phyloP scores from a whole-genome alignment of 2,888 invertebrate species.

The Aradus depressus region DNA sequence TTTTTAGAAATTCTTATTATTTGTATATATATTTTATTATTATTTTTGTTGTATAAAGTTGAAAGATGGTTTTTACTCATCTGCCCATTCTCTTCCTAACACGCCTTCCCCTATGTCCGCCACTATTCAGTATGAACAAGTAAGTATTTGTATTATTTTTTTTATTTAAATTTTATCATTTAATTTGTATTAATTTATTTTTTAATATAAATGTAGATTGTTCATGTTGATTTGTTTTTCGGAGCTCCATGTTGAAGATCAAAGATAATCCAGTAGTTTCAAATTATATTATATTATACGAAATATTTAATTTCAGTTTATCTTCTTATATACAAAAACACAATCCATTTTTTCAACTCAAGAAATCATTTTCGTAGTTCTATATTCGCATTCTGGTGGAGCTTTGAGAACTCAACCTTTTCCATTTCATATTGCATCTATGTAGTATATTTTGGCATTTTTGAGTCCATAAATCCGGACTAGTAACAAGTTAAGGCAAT shows the following conservation, averaged over 20 bases:
- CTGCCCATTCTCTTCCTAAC: constrained; percentile 29
- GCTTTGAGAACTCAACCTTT: background rate
- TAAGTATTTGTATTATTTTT: constrained; percentile 24
- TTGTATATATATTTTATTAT: constrained; percentile 23
- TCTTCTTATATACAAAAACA: no score
- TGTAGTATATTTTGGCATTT: no score
- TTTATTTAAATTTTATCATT: constrained; percentile 13
- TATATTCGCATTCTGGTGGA: background rate
- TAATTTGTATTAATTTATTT: constrained; percentile 6
- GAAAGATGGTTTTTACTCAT: constrained; percentile 22
- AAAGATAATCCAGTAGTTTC: no score
- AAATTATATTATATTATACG: no score
- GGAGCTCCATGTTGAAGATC: no score
- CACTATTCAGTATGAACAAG: constrained; percentile 28
- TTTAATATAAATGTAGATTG: background rate
- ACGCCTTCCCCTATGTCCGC: constrained; percentile 29
- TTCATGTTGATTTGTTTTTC: constrained; percentile 1
- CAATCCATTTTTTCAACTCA: no score
- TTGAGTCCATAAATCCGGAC: no score
- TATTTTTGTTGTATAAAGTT: constrained; percentile 25
- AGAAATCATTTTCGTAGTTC: no score
- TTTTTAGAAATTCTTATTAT: constrained; percentile 16
- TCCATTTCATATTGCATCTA: no score
- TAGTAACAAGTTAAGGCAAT: no score
- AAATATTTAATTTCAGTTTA: no score